These are phyloP conservation scores for Cylindroiulus punctatus DNA, from an alignment of 2,888 invertebrate genomes.

Conservation along the genomic window DNA sequence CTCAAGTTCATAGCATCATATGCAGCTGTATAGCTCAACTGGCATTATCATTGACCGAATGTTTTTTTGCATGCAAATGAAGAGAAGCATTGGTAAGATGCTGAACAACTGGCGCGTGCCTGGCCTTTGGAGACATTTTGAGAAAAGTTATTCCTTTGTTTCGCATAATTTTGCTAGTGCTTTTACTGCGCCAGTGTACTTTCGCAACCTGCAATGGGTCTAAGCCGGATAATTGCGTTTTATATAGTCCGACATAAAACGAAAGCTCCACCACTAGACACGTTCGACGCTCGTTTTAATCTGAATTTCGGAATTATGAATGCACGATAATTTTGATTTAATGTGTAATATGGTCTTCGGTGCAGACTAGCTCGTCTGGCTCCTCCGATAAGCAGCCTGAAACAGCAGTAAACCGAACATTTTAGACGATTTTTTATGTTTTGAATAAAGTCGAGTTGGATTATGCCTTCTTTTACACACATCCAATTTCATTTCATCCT, in stretches of 20 bases:
- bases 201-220: neutral
- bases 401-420: neutral
- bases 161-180: neutral
- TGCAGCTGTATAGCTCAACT: neutral
- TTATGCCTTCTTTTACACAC: neutral
- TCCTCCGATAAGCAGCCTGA: slow-evolving; percentile 12
- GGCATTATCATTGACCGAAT: slow-evolving; percentile 1
- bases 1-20: slow-evolving; percentile 18
- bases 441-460: neutral
- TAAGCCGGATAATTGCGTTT: slow-evolving; percentile 37
- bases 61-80: slow-evolving; percentile 35
- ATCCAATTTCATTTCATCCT: slow-evolving; percentile 25
- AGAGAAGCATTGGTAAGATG: slow-evolving; percentile 3
- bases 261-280: neutral
- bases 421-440: neutral
- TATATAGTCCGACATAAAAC: neutral
- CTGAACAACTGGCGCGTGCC: neutral
- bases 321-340: slow-evolving; percentile 42
- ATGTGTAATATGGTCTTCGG: neutral
- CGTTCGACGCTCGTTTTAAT: neutral
- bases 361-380: slow-evolving; percentile 24
- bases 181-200: neutral
- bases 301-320: slow-evolving; percentile 29
- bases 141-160: slow-evolving; percentile 25
- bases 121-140: slow-evolving; percentile 38